Base-by-base conservation (phyloP, 2,113 vertebrate species). In the Pongo pygmaeus region DNA sequence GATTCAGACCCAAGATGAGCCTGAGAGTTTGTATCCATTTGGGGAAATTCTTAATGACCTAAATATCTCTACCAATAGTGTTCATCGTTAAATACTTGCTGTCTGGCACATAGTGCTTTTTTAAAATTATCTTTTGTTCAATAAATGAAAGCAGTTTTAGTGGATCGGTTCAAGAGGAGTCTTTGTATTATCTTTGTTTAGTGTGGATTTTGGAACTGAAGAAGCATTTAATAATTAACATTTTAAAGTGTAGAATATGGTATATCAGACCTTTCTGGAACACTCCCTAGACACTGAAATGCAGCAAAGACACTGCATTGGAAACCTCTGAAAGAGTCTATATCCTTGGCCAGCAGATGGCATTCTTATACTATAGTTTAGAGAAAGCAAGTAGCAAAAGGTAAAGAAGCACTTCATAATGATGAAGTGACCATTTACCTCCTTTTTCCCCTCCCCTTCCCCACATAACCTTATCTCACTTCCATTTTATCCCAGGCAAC, bases 341-440 rank as follows among this genome's bases (percentile, higher is more conserved):
- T 25, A 38, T 3, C 40, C 2, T 27, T 75, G 27, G 11, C 94
- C 97, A 90, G 84, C 48, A 96, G 97, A 43, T 90, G 97, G 95
- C 95, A 84, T 6, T 5, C 69, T 67, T 30, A 0, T 7, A 22
- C 75, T 64, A 8, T 16, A n/a, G 35, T 40, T 69, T 55, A 46
- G 67, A n/a, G 72, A 78, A 83, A 90, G 85, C 61, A 32, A 64
- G 30, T 6, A 1, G 3, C 6, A 0, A 23, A 69, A 38, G 18
- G 6, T 70, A n/a, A 69, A 50, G 52, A 40, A 59, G 18, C 55
- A 2, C 72, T 86, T 46, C 22, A 13, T 8, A 52, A 8, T 5
- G 61, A 2, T 13, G 27, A 72, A 77, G 23, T 14, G 16, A 22
- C 20, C 20, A 4, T 74, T 32, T 38, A 7, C 13, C 40, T 27